Evolutionary conservation across 2,888 invertebrate genomes (phyloP), one percentile per base, ranked within the genome.

Genomic region (Thera obeliscata): DNA sequence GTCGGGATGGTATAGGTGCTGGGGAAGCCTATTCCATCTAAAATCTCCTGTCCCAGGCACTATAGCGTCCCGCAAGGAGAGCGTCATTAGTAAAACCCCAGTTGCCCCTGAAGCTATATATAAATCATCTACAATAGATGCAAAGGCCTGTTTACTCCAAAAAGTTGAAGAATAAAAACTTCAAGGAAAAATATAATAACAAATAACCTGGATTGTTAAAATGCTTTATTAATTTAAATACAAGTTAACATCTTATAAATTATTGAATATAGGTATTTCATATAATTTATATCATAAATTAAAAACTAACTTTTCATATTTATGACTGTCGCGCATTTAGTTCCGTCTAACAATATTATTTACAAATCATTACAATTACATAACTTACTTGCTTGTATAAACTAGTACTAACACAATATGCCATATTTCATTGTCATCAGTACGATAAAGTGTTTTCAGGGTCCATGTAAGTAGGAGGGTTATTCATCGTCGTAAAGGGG

Each of bases 401-500:
- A 60, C 49, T 60, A 60, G 60, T 38, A 22, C n/a, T 56, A 52
- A 52, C 8, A 52, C 33, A 33, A 52, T 52, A 22, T 52, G 8
- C 33, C 33, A 52, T 52, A 9, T 22, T 33, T 50, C 43, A 46
- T 9, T 9, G 43, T 46, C 43, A 46, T 50, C 12, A 49, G 48
- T 49, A 49, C 48, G 43, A 2, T 43, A 35, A 36, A 49, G 56
- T 33, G 52, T 43, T 62, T 52, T 48, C 48, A 58, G 2, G 43
- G 52, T 38, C 48, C 54, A 50, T 43, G 52, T 55, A 22, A 12
- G 46, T n/a, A 12, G n/a, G 54, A 2, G 36, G n/a, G 64, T 78
- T 84, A 84, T 46, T 87, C 88, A 71, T 88, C 91, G 70, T 92
- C 91, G 76, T 92, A 91, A 0, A 83, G 67, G 2, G 81, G 77